Evolutionary conservation across 2,797 vertebrate species (phyloP).

Genomic region (Diglossa cyanea): DNA sequence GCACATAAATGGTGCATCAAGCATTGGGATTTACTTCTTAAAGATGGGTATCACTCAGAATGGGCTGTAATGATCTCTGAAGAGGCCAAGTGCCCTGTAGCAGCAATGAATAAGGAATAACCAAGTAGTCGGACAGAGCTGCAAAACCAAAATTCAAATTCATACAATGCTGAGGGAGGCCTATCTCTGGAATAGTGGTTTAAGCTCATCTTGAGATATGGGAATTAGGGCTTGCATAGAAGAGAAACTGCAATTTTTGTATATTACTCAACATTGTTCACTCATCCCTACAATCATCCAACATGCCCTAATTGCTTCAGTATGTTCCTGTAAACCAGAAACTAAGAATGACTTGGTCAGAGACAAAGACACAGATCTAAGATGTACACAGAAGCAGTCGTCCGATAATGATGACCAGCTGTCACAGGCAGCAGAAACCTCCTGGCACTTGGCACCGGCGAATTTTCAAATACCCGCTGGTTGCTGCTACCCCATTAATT

Average conservation of each 20-base stretch:
- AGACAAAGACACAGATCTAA: conserved; percentile 65
- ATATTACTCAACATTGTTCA: conserved; percentile 29
- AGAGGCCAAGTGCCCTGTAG: background rate
- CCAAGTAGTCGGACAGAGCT: background rate
- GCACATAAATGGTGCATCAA: background rate
- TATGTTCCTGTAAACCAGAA: conserved; percentile 59
- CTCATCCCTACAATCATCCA: conserved; percentile 40
- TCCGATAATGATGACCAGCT: conserved; percentile 69
- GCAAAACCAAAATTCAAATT: background rate
- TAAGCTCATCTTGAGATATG: background rate
- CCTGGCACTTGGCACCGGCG: conserved; percentile 61
- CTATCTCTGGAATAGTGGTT: background rate
- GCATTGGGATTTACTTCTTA: background rate
- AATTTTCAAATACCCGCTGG: conserved; percentile 67
- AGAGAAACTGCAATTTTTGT: background rate
- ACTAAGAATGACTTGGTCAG: conserved; percentile 8
- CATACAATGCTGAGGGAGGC: background rate
- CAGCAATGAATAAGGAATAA: background rate
- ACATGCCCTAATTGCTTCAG: conserved; percentile 41
- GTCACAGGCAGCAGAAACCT: conserved; percentile 68
- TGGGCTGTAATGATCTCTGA: background rate
- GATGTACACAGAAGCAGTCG: conserved; percentile 54
- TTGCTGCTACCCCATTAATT: conserved; percentile 67
- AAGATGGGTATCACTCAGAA: background rate
- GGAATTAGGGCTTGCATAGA: background rate